Evolutionary conservation across 2,888 invertebrate genomes (phyloP), one percentile per base, ranked within the genome.

Genomic region (Drosophila atripex): DNA sequence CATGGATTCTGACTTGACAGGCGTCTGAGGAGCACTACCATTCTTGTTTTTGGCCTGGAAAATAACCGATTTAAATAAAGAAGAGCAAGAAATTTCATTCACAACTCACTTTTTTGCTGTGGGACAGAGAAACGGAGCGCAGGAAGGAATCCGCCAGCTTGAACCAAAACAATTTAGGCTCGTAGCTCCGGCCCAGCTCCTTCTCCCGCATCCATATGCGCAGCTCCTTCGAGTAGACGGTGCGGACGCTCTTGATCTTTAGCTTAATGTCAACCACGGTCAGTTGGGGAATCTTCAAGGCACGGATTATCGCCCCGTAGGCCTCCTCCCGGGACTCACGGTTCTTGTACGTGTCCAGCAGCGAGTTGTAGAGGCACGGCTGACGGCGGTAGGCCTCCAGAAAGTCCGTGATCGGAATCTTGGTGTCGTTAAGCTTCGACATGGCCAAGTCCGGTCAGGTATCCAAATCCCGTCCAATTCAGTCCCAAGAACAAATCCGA

Each of bases 201-300:
- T 77, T 80, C 45, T 80, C 80, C 23, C 88, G 88, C 60, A 78
- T 76, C 30, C 91, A 61, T 14, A 87, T 76, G n/a, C 87, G 79
- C 32, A 90, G 57, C 74, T 91, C 89, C 60, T 90, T 90, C 25
- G 89, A 88, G 64, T 91, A 91, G 30, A 90, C 90, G 1, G 91
- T 91, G 54, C 91, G 82, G n/a, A 91, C 88, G 18, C 89, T 90
- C 63, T 91, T 91, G 7, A 91, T 90, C 84, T 91, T 91, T 2
- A 90, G 68, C 54, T 91, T 91, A 3, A 91, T 80, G 70, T 90
- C 90, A 41, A 80, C 72, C 3, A 80, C 80, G 14, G 89, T 88
- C 47, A 91, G 56, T 25, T 86, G 82, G 2, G 85, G 75, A 35
- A 89, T 86, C 54, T 89, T 84, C 1, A 91, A 77, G 55, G 89